Evolutionary conservation across 2,888 invertebrate species (phyloP).

Genomic region (Cryptocephalus moraei): DNA sequence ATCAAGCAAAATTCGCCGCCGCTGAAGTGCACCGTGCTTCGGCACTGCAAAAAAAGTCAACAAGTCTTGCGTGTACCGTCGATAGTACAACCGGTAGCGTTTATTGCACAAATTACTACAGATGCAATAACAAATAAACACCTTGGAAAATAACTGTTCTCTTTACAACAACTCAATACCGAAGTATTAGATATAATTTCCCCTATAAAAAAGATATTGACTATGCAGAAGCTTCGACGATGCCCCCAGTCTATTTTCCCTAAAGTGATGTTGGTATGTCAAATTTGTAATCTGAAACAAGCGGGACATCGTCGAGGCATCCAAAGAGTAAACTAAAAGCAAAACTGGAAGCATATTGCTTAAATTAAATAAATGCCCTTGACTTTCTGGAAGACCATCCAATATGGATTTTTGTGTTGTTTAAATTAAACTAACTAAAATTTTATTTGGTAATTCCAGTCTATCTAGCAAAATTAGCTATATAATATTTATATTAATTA

Average conservation of each 20-base stretch:
- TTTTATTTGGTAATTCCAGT: slow-evolving; percentile 29
- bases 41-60: slow-evolving; percentile 33
- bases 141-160: slow-evolving; percentile 44
- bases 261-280: too few species aligned
- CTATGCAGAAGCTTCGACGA: too few species aligned
- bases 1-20: slow-evolving; percentile 38
- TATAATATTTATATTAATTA: too few species aligned
- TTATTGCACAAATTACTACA: slow-evolving; percentile 35
- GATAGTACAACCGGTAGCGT: slow-evolving; percentile 18
- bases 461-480: slow-evolving; percentile 18
- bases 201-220: too few species aligned
- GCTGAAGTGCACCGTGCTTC: slow-evolving; percentile 40
- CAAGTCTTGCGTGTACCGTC: slow-evolving; percentile 17
- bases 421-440: not conserved
- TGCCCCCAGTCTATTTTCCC: too few species aligned
- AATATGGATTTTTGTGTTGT: slow-evolving; percentile 13
- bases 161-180: slow-evolving; percentile 27
- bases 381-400: slow-evolving; percentile 19
- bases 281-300: too few species aligned
- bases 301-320: too few species aligned
- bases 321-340: too few species aligned
- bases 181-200: too few species aligned
- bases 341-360: too few species aligned
- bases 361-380: slow-evolving; percentile 8
- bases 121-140: slow-evolving; percentile 15